phyloP scores from a whole-genome alignment of 2,113 vertebrate genomes.

The Sebastes fasciatus region DNA sequence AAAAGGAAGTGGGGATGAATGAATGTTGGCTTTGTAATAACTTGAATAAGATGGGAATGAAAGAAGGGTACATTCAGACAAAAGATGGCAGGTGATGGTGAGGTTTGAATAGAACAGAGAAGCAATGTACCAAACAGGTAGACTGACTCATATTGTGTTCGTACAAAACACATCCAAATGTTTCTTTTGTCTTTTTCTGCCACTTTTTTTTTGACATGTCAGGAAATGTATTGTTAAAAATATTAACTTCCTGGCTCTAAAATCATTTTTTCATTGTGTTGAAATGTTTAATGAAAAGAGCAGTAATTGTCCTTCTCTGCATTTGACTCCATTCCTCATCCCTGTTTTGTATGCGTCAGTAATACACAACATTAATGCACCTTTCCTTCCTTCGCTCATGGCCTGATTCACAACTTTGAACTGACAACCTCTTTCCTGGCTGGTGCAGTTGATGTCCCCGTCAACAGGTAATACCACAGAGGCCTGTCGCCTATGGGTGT shows the following conservation, averaged over 20 bases:
- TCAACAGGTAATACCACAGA: not conserved
- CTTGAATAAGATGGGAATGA: not conserved
- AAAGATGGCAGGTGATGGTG: slow-evolving; percentile 3
- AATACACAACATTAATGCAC: not conserved
- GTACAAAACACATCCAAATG: not conserved
- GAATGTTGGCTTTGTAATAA: slow-evolving; percentile 8
- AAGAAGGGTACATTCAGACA: not conserved
- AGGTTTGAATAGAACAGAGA: slow-evolving; percentile 5
- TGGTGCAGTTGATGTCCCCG: not conserved
- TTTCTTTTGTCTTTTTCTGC: not conserved
- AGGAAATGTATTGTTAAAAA: not conserved
- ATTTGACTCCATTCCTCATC: not conserved
- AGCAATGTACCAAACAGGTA: not conserved
- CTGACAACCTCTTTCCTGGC: no score
- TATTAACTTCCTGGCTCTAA: not conserved
- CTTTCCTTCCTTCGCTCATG: not conserved
- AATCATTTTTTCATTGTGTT: not conserved
- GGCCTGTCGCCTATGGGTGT: not conserved
- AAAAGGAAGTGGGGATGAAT: not conserved
- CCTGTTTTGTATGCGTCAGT: not conserved
- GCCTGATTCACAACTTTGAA: not conserved
- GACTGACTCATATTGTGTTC: not conserved
- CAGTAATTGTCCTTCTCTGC: not conserved
- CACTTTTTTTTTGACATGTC: not conserved
- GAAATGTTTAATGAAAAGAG: no score